A percentile compares a stretch with the other conserved stretches of the same genome.
phyloP scores from a whole-genome alignment of 1,140 invertebrate species.

The Apocrypta bakeri region DNA sequence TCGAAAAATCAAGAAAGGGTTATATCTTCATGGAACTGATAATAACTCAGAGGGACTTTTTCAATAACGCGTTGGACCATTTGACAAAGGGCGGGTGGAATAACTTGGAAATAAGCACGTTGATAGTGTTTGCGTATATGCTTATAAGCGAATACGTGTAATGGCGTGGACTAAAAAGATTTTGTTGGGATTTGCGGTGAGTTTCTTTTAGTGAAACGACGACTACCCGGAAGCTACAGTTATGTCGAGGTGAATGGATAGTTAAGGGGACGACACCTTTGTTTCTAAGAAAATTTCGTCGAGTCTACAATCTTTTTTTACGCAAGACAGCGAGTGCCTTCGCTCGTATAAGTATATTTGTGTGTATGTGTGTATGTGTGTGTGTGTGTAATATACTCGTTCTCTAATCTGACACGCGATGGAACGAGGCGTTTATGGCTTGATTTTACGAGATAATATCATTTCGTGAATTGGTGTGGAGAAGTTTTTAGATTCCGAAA shows the following conservation, averaged over 20 bases:
- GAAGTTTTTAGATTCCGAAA: slow-evolving; percentile 3
- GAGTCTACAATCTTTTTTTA: not conserved
- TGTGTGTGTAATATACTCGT: slow-evolving; percentile 34
- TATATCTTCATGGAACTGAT: slow-evolving; percentile 9
- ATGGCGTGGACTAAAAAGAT: too few species aligned
- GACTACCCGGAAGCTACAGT: not conserved
- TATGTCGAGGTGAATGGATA: not conserved
- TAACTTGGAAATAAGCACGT: too few species aligned
- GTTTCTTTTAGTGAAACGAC: too few species aligned
- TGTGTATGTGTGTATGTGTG: not conserved
- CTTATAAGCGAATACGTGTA: too few species aligned
- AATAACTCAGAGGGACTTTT: slow-evolving; percentile 21
- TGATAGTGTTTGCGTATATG: too few species aligned
- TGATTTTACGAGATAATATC: slow-evolving; percentile 35
- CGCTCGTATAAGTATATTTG: too few species aligned
- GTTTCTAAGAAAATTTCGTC: slow-evolving; percentile 34
- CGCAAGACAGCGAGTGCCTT: too few species aligned
- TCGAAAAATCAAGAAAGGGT: not conserved
- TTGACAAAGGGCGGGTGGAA: too few species aligned
- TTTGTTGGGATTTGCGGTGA: too few species aligned
- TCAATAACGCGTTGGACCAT: not conserved
- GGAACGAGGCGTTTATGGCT: slow-evolving; percentile 40
- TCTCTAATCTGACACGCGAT: slow-evolving; percentile 25
- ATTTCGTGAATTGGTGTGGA: slow-evolving; percentile 26
- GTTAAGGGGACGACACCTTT: slow-evolving; percentile 37